Conservation (phyloP, 2,113 vertebrate species). For the Phylloscopus whistleri region DNA sequence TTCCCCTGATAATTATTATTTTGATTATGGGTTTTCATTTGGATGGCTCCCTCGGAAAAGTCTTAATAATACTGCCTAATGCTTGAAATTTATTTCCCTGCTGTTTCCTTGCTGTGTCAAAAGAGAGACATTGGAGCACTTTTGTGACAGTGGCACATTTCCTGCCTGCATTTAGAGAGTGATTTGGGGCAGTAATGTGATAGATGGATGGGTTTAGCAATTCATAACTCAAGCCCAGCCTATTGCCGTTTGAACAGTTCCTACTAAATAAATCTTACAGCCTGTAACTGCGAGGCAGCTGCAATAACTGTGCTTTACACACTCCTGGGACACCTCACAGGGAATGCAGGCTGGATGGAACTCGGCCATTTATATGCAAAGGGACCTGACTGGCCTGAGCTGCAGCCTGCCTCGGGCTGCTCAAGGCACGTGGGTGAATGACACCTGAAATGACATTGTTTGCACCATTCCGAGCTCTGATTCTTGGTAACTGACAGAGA, state of each 20-base stretch:
- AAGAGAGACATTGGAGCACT: neutral
- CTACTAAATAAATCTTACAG: constrained; percentile 37
- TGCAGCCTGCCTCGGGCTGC: constrained; percentile 12
- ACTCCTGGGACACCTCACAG: neutral
- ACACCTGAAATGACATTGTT: constrained; percentile 33
- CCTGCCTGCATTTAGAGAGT: constrained; percentile 25
- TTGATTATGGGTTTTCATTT: constrained; percentile 44
- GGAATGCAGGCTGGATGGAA: neutral
- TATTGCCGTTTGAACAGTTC: neutral
- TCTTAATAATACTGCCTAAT: constrained; percentile 4
- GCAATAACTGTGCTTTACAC: neutral
- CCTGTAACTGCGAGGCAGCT: neutral
- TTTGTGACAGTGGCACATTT: neutral
- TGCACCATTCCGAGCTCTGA: constrained; percentile 24
- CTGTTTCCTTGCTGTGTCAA: constrained; percentile 5
- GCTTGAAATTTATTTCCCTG: constrained; percentile 1
- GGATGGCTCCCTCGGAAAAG: constrained; percentile 10
- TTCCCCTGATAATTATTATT: constrained; percentile 42
- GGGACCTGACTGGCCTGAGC: constrained; percentile 32
- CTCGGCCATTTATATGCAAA: constrained; percentile 19
- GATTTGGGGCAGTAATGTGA: neutral
- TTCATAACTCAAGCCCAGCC: constrained; percentile 9
- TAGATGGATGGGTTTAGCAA: constrained; percentile 6
- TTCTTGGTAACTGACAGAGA: constrained; percentile 2
- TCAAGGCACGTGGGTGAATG: constrained; percentile 48